Evolutionary conservation across 2,797 vertebrate genomes (phyloP), one percentile per base, ranked within the genome.

Genomic region (Crocodylus rhombifer): DNA sequence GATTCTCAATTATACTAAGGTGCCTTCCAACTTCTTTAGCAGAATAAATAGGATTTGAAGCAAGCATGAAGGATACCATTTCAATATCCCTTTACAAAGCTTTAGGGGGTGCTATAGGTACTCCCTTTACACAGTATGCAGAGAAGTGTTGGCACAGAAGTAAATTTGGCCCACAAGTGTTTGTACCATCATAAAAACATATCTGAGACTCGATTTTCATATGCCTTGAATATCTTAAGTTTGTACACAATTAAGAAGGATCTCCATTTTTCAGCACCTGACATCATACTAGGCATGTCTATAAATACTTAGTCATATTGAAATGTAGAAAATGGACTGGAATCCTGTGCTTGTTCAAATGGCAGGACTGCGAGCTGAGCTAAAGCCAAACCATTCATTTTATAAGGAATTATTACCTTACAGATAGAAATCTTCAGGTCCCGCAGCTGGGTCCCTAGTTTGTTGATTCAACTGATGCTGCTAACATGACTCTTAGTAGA

Each of bases 31-130:
- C 11, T 14, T 6, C 60, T 61, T 26, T 14, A 23, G 11, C 55
- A 57, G 61, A 2, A 8, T 25, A 73, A 65, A 61, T 7, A 0
- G 1, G 21, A 26, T 71, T 77, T 67, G 14, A 80, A 65, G 58
- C 8, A 56, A 0, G 0, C 14, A n/a, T 14, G 28, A 74, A 26
- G 3, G 26, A 77, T 7, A 18, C 2, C 20, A 26, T 30, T 60
- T 17, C 2, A 20, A 77, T 64, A 65, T 20, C 7, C 33, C 51
- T 21, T 1, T 2, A 23, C 14, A 42, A 77, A 36, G 36, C 33
- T 58, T 42, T 26, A 23, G 18, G 64, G 30, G 42, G 42, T 51
- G 42, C 10, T 11, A 51, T 10, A 51, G 42, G 42, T 51, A 51
- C 10, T 51, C 42, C 42, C 42, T 51, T 51, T 51, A 51, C 42